A percentile compares a stretch with the other conserved stretches of the same genome.
Conservation (phyloP, 1,140 invertebrate genomes). For the Acyrthosiphon pisum region DNA sequence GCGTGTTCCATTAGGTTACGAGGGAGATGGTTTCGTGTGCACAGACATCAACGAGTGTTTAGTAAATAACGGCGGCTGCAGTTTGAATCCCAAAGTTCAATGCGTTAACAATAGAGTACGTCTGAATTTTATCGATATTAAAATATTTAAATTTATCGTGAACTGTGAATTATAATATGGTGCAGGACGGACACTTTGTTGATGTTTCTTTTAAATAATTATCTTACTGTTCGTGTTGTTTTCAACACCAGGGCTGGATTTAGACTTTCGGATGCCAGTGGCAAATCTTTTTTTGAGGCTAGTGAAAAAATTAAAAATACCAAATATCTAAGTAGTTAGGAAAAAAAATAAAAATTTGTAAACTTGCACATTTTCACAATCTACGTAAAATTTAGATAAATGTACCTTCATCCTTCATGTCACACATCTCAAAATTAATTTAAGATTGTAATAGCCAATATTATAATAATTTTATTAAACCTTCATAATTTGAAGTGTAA, state of each 20-base stretch:
- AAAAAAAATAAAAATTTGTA: too few species aligned
- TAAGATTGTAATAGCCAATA: too few species aligned
- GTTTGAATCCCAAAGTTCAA: constrained; percentile 75
- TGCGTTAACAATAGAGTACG: constrained; percentile 82
- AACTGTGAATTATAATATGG: neutral
- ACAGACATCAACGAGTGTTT: constrained; percentile 87
- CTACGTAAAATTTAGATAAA: too few species aligned
- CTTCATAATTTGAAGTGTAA: too few species aligned
- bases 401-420: too few species aligned
- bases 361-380: too few species aligned
- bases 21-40: constrained; percentile 87
- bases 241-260: neutral
- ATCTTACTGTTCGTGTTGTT: neutral
- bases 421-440: too few species aligned
- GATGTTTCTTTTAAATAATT: neutral
- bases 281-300: too few species aligned
- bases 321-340: too few species aligned
- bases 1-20: constrained; percentile 69
- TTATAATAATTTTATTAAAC: too few species aligned
- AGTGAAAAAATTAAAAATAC: too few species aligned
- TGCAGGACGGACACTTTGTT: neutral
- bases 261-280: too few species aligned
- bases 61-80: constrained; percentile 89
- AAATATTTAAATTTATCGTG: neutral
- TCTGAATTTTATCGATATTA: neutral